These are phyloP conservation scores for Falco rusticolus DNA, from an alignment of 2,797 vertebrate genomes.

Conservation along the genomic window DNA sequence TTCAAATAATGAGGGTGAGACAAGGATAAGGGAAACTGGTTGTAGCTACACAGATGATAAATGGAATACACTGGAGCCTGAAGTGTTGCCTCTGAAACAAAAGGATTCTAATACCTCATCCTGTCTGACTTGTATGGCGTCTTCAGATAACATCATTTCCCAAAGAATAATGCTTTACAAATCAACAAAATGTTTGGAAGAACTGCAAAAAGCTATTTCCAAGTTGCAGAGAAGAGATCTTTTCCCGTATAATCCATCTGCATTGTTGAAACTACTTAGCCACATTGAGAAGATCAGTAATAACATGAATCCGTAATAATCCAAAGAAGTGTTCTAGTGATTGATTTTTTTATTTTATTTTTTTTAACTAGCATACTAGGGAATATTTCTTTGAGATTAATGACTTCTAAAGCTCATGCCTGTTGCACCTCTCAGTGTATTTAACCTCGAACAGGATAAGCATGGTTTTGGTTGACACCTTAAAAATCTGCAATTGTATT, in stretches of 20 bases:
- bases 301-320: neutral
- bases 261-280: slow-evolving; percentile 86
- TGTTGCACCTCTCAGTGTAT: neutral
- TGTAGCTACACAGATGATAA: neutral
- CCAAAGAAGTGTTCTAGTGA: neutral
- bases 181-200: slow-evolving; percentile 78
- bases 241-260: slow-evolving; percentile 92
- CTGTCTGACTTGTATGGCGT: neutral
- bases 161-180: slow-evolving; percentile 43
- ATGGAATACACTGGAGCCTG: neutral
- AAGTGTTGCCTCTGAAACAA: neutral
- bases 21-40: neutral
- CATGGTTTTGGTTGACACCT: neutral
- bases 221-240: slow-evolving; percentile 86
- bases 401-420: neutral
- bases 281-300: slow-evolving; percentile 58
- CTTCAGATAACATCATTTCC: neutral
- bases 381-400: neutral
- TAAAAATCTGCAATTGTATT: neutral
- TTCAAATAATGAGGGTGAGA: neutral
- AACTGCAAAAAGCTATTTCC: slow-evolving; percentile 81
- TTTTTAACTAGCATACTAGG: neutral
- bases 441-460: neutral
- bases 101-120: neutral
- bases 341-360: neutral